These are phyloP conservation scores for Pluvianellus socialis DNA, from an alignment of 2,113 vertebrate genomes.

Conservation along the genomic window DNA sequence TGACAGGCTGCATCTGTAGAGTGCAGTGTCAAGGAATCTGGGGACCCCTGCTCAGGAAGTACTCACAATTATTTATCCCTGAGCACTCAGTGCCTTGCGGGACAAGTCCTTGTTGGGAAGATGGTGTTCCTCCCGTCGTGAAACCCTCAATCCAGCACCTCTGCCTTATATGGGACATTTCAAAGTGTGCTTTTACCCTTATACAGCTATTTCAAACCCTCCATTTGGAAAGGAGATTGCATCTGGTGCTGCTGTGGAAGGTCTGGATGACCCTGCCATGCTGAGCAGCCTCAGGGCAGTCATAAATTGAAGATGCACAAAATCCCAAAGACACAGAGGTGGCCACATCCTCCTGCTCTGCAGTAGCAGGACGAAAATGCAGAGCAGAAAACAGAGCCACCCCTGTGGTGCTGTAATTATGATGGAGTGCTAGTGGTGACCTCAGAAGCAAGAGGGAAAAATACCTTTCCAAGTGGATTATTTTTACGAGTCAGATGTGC, in stretches of 20 bases:
- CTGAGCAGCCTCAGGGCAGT: not conserved
- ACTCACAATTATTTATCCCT: not conserved
- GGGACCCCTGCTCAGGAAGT: not conserved
- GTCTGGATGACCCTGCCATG: not conserved
- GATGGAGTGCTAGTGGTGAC: not conserved
- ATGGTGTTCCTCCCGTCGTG: rapidly evolving
- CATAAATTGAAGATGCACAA: not conserved
- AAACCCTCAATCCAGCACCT: not conserved
- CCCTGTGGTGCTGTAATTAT: not conserved
- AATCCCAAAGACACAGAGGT: not conserved
- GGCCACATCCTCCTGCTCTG: not conserved
- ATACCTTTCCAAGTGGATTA: not conserved
- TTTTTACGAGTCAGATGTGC: not conserved
- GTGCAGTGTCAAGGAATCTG: not conserved
- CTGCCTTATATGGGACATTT: not conserved
- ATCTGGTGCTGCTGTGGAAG: not conserved
- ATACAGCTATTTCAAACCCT: not conserved
- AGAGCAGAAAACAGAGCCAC: not conserved
- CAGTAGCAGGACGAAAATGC: not conserved
- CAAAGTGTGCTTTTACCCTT: not conserved
- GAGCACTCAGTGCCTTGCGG: not conserved
- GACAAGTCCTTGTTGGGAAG: not conserved
- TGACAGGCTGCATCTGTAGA: rapidly evolving
- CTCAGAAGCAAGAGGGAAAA: not conserved
- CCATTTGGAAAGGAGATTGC: not conserved